Evolutionary conservation across 92 coral and sea anemone species (phyloP), one percentile per base, ranked within the genome.

Genomic region (Phenganax stokvisi): DNA sequence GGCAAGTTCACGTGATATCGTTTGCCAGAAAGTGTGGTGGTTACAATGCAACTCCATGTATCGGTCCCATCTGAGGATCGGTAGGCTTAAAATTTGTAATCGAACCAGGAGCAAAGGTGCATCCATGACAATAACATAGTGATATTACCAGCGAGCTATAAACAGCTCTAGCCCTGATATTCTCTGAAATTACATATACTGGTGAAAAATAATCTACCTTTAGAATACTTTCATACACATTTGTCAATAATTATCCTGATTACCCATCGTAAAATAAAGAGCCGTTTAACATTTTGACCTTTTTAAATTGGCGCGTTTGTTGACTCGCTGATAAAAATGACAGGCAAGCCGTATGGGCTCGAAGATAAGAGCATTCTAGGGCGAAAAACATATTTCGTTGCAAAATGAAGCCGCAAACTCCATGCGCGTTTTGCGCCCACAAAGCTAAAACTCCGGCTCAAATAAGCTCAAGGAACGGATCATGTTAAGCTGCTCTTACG

Each of bases 201-300:
- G 10, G 30, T 30, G 47, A 37, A 3, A 66, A 27, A 27, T 61
- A 9, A 20, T 47, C 72, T 30, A 9, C 72, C 57, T 56, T 56
- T 29, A 7, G 80, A 0, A 12, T 78, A 11, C 15, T 78, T 78
- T 63, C 53, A 11, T 37, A 28, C 63, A 13, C 82, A 78, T 78
- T 78, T 78, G 82, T 62, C 82, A 61, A 67, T 78, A 78, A 78
- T 78, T 76, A 76, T 76, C 53, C 53, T 76, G 31, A 47, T 76
- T 78, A 78, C 82, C 54, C 56, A 78, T 78, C 82, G 30, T 17
- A 63, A 78, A 78, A 30, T 78, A 78, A 78, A 78, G 82, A 57
- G 82, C 71, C 82, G 51, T 78, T 78, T 78, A 78, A 78, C 82
- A 78, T 78, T 72, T 57, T 78, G 82, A 78, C 82, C 82, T 17